Evolutionary conservation across 2,888 invertebrate genomes (phyloP), one percentile per base, ranked within the genome.

Genomic region (Biston stratarius): DNA sequence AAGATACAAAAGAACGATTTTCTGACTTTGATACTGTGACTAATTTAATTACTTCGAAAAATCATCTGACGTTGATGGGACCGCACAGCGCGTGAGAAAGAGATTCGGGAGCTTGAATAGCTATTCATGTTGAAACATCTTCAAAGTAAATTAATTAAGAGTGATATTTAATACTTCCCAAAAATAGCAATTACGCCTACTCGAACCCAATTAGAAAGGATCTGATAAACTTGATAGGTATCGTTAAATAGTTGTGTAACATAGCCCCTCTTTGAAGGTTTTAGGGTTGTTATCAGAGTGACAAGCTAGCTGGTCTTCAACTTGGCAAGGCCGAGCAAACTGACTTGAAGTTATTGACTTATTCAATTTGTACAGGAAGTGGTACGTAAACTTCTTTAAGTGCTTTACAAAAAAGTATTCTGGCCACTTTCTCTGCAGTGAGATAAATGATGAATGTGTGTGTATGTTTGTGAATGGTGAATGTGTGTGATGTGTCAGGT

Each of bases 171-270:
- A 12, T 36, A 52, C n/a, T 36, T 6, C 15, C 15, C 47, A 47
- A 38, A 51, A 61, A 12, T 49, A n/a, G 48, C 47, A 36, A 38
- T 45, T 40, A 33, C 53, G 14, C 51, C 3, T 44, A n/a, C 15
- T 15, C 36, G 34, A 45, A 48, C 14, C 48, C 40, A 62, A 62
- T 62, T 62, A 55, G 40, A 33, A 40, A 33, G 61, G 55, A 49
- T 51, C 56, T 5, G 40, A 15, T 53, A 49, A 36, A 49, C 14
- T n/a, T 14, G 48, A 36, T 33, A 36, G 40, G 15, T 40, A 49
- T 40, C 47, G 14, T 64, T 49, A 53, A 24, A 60, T 53, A 53
- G 48, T 59, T 60, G 6, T 36, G 11, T 15, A 60, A 65, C 40
- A 47, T 47, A 24, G 24, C 52, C 5, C 40, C 55, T 40, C 3